phyloP scores from a whole-genome alignment of 1,140 invertebrate species.

The Sarcophaga bullata region DNA sequence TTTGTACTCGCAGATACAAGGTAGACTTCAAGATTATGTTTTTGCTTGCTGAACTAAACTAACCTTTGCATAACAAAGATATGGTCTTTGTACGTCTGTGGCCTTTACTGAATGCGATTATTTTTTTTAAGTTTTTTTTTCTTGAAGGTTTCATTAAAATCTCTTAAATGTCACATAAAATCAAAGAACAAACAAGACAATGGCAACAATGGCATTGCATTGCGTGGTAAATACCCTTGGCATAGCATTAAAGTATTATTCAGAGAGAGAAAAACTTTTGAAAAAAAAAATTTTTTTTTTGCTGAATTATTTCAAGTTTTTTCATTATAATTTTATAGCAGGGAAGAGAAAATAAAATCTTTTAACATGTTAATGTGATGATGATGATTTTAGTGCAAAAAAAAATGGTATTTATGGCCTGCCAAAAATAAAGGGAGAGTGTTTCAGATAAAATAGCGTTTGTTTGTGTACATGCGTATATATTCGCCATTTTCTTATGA shows the following conservation, averaged over 20 bases:
- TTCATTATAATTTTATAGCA: not conserved
- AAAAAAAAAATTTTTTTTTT: not conserved
- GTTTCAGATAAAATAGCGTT: too few relatives aligned
- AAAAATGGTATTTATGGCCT: not conserved
- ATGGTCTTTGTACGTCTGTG: not conserved
- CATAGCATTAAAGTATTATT: not conserved
- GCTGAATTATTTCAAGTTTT: not conserved
- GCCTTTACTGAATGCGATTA: not conserved
- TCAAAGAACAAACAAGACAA: not conserved
- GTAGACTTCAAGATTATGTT: not conserved
- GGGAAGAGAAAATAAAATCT: not conserved
- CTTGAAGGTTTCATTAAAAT: constrained; percentile 13
- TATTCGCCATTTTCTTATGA: too few relatives aligned
- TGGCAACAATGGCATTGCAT: not conserved
- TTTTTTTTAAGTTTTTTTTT: not conserved
- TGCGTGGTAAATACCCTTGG: constrained; percentile 19
- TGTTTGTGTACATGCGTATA: too few relatives aligned
- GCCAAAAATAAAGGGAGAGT: too few relatives aligned
- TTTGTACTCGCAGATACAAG: not conserved
- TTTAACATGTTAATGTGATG: not conserved
- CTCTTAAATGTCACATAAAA: constrained; percentile 26
- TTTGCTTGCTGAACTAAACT: not conserved
- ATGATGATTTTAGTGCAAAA: not conserved
- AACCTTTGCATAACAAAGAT: constrained; percentile 17
- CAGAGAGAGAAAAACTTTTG: constrained; percentile 1